phyloP scores from a whole-genome alignment of 2,888 invertebrate genomes.

The Sesamia inferens region DNA sequence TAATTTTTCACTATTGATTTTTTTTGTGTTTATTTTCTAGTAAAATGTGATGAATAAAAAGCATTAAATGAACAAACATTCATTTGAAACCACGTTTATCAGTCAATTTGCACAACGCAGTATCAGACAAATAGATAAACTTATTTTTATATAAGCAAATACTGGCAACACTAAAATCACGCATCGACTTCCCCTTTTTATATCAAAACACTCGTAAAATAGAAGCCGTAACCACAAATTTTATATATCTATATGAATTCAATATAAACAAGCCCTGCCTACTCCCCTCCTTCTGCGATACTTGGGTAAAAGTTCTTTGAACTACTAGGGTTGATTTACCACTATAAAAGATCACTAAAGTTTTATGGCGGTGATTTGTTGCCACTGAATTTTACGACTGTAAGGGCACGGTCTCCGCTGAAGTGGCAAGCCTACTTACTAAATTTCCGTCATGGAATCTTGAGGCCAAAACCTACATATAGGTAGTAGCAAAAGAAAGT shows the following conservation, averaged over 20 bases:
- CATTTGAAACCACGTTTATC: not conserved
- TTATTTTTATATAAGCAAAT: constrained; percentile 6
- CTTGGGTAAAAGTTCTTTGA: constrained; percentile 19
- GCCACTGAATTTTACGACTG: constrained; percentile 34
- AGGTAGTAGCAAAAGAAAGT: too few species aligned
- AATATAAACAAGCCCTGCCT: constrained; percentile 30
- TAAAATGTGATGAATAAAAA: not conserved
- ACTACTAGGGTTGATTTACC: constrained; percentile 25
- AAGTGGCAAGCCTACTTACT: too few species aligned
- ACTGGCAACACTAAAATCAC: constrained; percentile 37
- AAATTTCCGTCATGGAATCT: too few species aligned
- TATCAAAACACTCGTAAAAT: constrained; percentile 30
- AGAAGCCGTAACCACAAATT: constrained; percentile 26
- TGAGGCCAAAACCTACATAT: too few species aligned
- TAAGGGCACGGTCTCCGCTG: not conserved
- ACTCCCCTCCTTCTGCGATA: constrained; percentile 1
- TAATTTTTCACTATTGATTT: not conserved
- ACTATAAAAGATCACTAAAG: constrained; percentile 1
- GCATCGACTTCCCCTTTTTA: constrained; percentile 15
- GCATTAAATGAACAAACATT: not conserved
- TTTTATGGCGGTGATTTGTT: constrained; percentile 48
- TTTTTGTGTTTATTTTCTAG: not conserved
- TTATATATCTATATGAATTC: constrained; percentile 46
- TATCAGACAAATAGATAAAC: not conserved
- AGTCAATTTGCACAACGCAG: not conserved